Conservation (phyloP, 2,113 vertebrate species). For the Pseudonaja textilis region DNA sequence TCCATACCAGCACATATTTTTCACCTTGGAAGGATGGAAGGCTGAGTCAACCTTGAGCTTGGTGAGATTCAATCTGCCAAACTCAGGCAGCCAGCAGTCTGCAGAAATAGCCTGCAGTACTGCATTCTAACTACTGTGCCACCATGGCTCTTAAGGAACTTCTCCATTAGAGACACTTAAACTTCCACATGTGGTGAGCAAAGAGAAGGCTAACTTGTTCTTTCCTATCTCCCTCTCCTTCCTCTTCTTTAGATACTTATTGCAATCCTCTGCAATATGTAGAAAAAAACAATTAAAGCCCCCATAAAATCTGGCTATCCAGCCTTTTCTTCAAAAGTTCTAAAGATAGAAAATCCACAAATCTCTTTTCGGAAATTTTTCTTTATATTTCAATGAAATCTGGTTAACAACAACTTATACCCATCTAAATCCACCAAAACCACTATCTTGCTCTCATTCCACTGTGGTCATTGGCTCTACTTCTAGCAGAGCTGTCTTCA, state of each 20-base stretch:
- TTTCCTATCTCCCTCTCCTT: neutral
- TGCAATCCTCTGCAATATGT: neutral
- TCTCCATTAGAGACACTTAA: neutral
- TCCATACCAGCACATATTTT: too few species aligned
- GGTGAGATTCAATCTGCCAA: too few species aligned
- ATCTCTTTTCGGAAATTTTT: neutral
- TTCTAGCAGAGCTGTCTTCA: neutral
- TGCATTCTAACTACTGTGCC: too few species aligned
- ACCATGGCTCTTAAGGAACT: neutral
- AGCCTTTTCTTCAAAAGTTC: neutral
- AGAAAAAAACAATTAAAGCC: neutral
- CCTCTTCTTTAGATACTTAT: neutral
- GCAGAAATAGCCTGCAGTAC: too few species aligned
- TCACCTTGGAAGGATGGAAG: too few species aligned
- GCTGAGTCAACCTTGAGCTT: too few species aligned
- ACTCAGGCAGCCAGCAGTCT: too few species aligned
- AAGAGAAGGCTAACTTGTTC: neutral
- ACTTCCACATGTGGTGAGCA: neutral
- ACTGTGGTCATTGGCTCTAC: neutral
- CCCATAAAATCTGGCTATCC: neutral
- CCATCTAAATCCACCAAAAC: neutral
- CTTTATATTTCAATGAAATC: neutral
- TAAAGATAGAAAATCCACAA: neutral
- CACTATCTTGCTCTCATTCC: neutral
- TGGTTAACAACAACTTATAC: neutral